phyloP scores from a whole-genome alignment of 1,140 invertebrate species.

The Drosophila gunungcola region DNA sequence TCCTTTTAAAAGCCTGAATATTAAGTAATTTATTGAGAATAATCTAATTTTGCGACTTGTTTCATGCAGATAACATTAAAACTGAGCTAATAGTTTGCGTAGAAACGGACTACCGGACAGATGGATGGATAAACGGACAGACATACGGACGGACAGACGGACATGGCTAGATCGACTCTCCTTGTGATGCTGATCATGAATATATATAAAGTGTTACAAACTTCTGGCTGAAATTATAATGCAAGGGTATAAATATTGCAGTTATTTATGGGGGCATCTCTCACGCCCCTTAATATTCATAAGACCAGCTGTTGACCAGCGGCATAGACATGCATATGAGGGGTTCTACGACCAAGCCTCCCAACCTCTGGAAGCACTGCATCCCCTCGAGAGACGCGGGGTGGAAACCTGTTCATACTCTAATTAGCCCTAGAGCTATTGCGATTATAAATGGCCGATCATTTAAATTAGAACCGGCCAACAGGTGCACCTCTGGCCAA shows the following conservation, averaged over 20 bases:
- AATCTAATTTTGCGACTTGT: no score
- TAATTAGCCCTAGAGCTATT: conserved; percentile 64
- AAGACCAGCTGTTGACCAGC: conserved; percentile 32
- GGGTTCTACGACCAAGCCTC: not conserved
- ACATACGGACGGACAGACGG: no score
- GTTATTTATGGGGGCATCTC: conserved; percentile 22
- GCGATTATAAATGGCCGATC: conserved; percentile 65
- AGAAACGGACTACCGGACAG: no score
- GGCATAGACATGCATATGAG: conserved; percentile 48
- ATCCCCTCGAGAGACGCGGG: not conserved
- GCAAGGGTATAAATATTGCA: conserved; percentile 9
- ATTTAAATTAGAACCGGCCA: conserved; percentile 74
- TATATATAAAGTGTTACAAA: no score
- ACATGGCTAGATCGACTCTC: no score
- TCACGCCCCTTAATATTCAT: conserved; percentile 47
- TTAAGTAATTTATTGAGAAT: no score
- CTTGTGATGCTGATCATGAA: no score
- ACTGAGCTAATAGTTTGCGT: no score
- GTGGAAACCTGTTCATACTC: conserved; percentile 60
- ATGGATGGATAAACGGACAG: no score
- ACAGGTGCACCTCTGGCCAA: conserved; percentile 64
- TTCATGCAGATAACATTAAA: no score
- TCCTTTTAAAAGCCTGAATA: no score
- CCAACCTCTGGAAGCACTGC: not conserved
- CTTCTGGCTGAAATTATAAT: no score